Evolutionary conservation across 2,888 invertebrate genomes (phyloP).

Genomic region (Petrolisthes cinctipes): DNA sequence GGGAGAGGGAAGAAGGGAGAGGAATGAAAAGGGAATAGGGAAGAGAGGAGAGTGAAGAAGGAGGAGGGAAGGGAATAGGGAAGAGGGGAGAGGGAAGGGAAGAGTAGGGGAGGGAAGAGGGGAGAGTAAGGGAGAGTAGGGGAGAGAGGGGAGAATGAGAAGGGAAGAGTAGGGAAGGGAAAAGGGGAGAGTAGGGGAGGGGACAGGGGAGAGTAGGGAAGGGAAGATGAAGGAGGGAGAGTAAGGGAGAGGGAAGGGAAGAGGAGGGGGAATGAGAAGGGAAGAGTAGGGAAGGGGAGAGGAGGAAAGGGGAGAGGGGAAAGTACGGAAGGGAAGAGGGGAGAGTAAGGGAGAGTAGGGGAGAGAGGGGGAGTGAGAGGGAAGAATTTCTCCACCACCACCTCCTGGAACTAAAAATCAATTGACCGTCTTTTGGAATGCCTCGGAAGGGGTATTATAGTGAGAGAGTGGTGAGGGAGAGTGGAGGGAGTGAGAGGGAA

Average conservation of each 20-base stretch:
- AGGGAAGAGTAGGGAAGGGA: neutral
- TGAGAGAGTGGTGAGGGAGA: no score
- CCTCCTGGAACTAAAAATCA: slow-evolving; percentile 65
- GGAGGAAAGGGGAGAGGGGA: neutral
- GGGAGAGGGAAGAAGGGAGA: neutral
- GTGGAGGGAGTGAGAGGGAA: no score
- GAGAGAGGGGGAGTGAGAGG: neutral
- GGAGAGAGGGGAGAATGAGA: no score
- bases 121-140: neutral
- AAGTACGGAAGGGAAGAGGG: neutral
- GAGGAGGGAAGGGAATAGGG: neutral
- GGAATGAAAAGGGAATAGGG: neutral
- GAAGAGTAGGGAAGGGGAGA: neutral
- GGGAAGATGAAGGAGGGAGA: neutral
- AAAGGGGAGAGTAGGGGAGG: neutral
- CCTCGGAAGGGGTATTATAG: neutral
- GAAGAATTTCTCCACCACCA: slow-evolving; percentile 38
- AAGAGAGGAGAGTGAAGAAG: no score
- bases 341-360: neutral
- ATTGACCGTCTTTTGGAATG: slow-evolving; percentile 40
- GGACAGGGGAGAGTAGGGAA: neutral
- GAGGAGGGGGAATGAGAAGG: neutral
- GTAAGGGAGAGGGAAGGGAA: neutral
- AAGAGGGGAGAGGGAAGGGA: neutral
- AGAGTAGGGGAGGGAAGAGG: neutral